Percentiles rank a stretch among this genome's conserved stretches.
These are phyloP conservation scores for Lepidotrigona ventralis DNA, from an alignment of 1,140 invertebrate genomes.

Conservation along the genomic window DNA sequence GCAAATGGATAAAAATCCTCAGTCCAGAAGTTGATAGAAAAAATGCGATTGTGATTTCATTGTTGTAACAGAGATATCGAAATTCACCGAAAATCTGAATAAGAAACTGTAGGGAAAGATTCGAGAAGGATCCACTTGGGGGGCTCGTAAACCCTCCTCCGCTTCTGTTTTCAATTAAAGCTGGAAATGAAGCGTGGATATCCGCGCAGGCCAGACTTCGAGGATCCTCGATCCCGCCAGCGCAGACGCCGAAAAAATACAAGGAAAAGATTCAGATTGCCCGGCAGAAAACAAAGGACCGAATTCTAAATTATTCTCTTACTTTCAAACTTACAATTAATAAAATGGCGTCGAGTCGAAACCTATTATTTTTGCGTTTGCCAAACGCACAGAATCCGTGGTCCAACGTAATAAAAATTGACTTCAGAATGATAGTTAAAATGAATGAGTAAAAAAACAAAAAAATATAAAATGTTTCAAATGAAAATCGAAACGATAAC, in stretches of 20 bases:
- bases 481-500: too few relatives aligned
- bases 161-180: conserved; percentile 50
- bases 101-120: neutral
- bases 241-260: neutral
- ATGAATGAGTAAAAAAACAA: too few relatives aligned
- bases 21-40: neutral
- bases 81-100: neutral
- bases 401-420: too few relatives aligned
- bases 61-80: neutral
- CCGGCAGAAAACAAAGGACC: neutral
- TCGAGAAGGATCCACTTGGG: neutral
- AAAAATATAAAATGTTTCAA: too few relatives aligned
- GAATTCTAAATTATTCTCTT: neutral
- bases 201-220: conserved; percentile 7
- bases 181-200: conserved; percentile 53
- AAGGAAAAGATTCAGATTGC: neutral
- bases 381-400: too few relatives aligned
- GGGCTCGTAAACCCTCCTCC: neutral
- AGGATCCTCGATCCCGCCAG: conserved; percentile 9
- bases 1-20: too few relatives aligned
- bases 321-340: neutral
- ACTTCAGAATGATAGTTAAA: too few relatives aligned
- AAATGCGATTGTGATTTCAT: neutral
- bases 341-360: neutral
- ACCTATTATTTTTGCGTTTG: too few relatives aligned